Conservation (phyloP, 2,113 vertebrate species). For the Pyrgilauda ruficollis region DNA sequence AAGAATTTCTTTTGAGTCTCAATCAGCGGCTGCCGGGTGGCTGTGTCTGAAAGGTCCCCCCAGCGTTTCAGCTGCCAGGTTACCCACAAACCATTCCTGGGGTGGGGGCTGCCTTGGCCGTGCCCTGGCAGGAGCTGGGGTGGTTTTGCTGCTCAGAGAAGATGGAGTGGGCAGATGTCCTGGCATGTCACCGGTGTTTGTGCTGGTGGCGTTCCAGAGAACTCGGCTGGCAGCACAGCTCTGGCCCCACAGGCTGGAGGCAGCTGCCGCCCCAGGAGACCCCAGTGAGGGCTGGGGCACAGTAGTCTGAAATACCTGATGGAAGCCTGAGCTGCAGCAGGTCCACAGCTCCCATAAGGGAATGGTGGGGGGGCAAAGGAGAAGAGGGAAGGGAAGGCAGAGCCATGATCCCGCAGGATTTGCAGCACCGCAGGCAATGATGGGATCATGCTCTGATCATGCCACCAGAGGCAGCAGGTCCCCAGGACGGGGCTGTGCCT, state of each 20-base stretch:
- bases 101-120: rapidly evolving
- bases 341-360: rapidly evolving
- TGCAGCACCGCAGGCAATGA: rapidly evolving
- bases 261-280: neutral
- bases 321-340: neutral
- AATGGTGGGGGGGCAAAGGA: neutral
- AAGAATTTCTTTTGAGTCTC: slow-evolving; percentile 59
- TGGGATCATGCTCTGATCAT: neutral
- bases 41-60: slow-evolving; percentile 4
- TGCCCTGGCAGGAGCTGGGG: neutral
- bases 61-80: neutral
- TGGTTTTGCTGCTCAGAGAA: neutral
- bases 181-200: neutral
- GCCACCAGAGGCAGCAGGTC: neutral
- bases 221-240: rapidly evolving
- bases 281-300: rapidly evolving
- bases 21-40: slow-evolving; percentile 21
- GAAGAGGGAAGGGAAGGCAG: neutral
- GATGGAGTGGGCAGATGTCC: neutral
- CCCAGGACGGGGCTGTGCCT: neutral
- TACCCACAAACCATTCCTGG: neutral
- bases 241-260: rapidly evolving
- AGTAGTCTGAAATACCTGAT: rapidly evolving
- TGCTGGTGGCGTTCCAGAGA: neutral
- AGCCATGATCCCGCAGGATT: rapidly evolving